phyloP scores from a whole-genome alignment of 2,113 vertebrate species.

The Propithecus coquereli region DNA sequence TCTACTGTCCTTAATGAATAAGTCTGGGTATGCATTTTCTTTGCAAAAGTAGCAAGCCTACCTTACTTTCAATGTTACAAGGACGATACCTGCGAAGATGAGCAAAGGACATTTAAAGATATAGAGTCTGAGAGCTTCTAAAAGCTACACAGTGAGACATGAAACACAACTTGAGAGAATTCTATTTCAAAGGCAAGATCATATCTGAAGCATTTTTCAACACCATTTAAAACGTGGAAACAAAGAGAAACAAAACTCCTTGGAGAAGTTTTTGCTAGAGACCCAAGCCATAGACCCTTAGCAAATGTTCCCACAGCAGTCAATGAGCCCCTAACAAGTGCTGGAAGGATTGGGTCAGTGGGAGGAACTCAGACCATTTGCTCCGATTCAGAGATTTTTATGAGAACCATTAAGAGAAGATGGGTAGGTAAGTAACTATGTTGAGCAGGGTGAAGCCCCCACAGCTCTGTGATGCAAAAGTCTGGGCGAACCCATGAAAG shows the following conservation, averaged over 20 bases:
- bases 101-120: slow-evolving; percentile 11
- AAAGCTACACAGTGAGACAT: neutral
- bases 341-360: neutral
- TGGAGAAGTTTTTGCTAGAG: slow-evolving; percentile 40
- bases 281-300: neutral
- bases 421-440: neutral
- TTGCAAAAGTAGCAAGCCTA: slow-evolving; percentile 22
- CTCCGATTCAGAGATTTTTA: slow-evolving; percentile 58
- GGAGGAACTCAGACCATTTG: slow-evolving; percentile 37
- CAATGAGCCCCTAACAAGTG: slow-evolving; percentile 10
- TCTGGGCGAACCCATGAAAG: neutral
- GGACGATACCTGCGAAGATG: neutral
- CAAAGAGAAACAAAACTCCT: slow-evolving; percentile 57
- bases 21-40: neutral
- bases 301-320: neutral
- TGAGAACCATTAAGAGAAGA: slow-evolving; percentile 37
- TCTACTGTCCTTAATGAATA: slow-evolving; percentile 41
- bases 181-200: slow-evolving; percentile 52
- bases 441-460: neutral
- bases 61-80: neutral
- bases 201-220: slow-evolving; percentile 44
- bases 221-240: slow-evolving; percentile 58
- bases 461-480: neutral
- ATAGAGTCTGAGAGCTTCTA: neutral
- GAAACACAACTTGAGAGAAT: slow-evolving; percentile 15